These are phyloP conservation scores for Tridacna crocea DNA, from an alignment of 2,888 invertebrate genomes.

Conservation along the genomic window DNA sequence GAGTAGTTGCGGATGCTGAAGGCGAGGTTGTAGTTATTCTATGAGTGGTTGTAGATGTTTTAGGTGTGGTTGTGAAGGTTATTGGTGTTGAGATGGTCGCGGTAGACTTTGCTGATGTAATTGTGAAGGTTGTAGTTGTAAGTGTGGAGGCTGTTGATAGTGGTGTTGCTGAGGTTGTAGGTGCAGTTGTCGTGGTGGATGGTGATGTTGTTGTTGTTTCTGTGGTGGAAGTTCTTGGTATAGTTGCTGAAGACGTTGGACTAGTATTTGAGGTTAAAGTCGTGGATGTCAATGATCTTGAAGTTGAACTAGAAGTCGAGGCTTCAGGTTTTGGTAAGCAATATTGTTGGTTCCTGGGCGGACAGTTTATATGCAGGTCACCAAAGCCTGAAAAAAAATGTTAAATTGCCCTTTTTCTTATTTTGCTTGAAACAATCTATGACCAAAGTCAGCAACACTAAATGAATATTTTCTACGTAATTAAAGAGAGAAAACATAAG, in stretches of 20 bases:
- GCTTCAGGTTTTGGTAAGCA: not conserved
- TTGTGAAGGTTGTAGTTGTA: not conserved
- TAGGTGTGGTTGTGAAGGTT: not conserved
- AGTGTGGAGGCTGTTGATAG: not conserved
- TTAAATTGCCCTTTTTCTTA: not conserved
- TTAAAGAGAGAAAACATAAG: no score
- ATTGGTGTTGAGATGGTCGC: not conserved
- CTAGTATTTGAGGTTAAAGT: not conserved
- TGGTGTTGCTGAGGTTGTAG: not conserved
- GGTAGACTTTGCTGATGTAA: not conserved
- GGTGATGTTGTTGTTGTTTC: not conserved
- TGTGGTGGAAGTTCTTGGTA: not conserved
- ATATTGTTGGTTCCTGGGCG: not conserved
- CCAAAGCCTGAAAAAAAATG: not conserved
- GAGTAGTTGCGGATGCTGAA: not conserved
- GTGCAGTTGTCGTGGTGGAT: not conserved
- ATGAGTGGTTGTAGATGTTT: not conserved
- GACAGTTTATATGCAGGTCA: conserved; percentile 14
- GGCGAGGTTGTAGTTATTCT: not conserved
- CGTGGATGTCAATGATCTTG: not conserved
- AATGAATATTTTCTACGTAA: no score
- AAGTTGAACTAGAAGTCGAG: not conserved
- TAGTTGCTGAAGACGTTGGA: not conserved
- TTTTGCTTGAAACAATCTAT: not conserved
- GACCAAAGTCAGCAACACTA: no score